Conservation (phyloP, 2,888 invertebrate genomes). For the Latheticus oryzae region DNA sequence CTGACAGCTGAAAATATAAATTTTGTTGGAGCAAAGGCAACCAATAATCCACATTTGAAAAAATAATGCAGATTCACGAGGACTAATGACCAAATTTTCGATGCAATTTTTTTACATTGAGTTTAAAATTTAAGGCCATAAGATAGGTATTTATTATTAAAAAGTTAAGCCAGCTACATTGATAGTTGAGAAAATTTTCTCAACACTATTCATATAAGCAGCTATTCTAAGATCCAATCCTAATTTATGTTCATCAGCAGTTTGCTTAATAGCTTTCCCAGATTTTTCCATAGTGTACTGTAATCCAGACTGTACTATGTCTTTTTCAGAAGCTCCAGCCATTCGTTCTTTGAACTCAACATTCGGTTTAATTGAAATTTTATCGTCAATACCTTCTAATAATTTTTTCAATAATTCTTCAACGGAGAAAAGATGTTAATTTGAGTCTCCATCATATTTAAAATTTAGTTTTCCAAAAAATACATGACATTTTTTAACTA, state of each 20-base stretch:
- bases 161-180: slow-evolving; percentile 95
- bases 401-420: slow-evolving; percentile 95
- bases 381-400: slow-evolving; percentile 90
- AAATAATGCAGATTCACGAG: no score
- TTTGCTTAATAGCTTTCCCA: slow-evolving; percentile 93
- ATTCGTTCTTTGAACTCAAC: slow-evolving; percentile 89
- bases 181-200: slow-evolving; percentile 96
- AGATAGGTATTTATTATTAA: no score
- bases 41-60: no score
- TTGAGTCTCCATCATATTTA: slow-evolving; percentile 95
- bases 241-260: slow-evolving; percentile 90
- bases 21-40: no score
- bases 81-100: no score
- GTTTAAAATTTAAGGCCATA: no score
- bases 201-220: slow-evolving; percentile 95
- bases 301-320: slow-evolving; percentile 97
- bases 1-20: no score
- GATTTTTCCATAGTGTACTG: slow-evolving; percentile 98
- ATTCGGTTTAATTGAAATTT: slow-evolving; percentile 91
- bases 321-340: slow-evolving; percentile 95
- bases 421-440: slow-evolving; percentile 87
- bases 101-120: no score
- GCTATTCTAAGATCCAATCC: slow-evolving; percentile 94
- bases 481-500: slow-evolving; percentile 98
- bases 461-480: slow-evolving; percentile 94